These are phyloP conservation scores for Ia io DNA, from an alignment of 2,113 vertebrate species.

Conservation along the genomic window DNA sequence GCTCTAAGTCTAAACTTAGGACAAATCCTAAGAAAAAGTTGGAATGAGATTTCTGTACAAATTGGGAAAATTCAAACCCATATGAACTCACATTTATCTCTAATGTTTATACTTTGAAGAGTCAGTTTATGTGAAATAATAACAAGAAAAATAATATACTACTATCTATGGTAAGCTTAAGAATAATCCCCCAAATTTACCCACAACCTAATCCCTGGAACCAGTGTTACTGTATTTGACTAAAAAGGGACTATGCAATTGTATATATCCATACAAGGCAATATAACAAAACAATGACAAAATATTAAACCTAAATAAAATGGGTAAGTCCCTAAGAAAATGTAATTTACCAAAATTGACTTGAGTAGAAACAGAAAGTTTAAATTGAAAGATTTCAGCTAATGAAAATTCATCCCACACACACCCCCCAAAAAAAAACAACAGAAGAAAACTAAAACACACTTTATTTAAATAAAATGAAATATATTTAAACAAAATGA, in stretches of 20 bases:
- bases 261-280: background rate
- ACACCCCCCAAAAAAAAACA: background rate
- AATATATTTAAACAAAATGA: background rate
- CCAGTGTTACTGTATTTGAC: background rate
- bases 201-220: background rate
- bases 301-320: background rate
- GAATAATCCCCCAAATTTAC: background rate
- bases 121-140: background rate
- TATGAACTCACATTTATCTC: background rate
- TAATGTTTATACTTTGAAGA: background rate
- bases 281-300: background rate
- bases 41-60: background rate
- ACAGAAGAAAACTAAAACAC: background rate
- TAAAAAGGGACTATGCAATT: background rate
- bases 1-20: background rate
- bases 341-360: background rate
- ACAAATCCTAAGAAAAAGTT: background rate
- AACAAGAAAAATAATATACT: background rate
- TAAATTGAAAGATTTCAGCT: background rate
- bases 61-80: background rate
- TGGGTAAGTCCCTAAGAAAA: background rate
- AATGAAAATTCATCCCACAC: background rate
- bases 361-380: background rate
- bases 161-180: background rate
- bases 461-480: background rate